These are phyloP conservation scores for Neosilurus hyrtlii DNA, from an alignment of 2,797 vertebrate species.

Conservation along the genomic window DNA sequence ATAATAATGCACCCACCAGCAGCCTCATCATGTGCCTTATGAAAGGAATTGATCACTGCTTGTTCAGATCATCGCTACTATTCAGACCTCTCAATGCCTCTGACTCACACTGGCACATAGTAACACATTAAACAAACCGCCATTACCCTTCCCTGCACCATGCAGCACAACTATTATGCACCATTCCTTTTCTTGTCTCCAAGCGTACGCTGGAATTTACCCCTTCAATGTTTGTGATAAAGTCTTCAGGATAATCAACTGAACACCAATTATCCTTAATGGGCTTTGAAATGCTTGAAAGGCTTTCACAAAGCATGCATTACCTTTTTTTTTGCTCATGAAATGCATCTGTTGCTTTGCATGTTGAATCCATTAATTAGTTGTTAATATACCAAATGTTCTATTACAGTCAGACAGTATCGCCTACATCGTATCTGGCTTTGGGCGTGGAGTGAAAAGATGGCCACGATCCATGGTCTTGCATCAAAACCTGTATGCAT, in stretches of 20 bases:
- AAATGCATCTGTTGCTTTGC: conserved; percentile 23
- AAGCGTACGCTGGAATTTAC: conserved; percentile 32
- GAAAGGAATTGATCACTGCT: conserved; percentile 60
- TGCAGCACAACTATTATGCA: conserved; percentile 28
- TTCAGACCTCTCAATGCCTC: conserved; percentile 57
- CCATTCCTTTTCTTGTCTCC: conserved; percentile 29
- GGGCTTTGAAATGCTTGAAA: conserved; percentile 31
- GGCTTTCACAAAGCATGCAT: background rate
- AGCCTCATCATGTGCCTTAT: conserved; percentile 50
- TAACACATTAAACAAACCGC: conserved; percentile 54
- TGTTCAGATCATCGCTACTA: conserved; percentile 58
- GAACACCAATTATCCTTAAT: conserved; percentile 25
- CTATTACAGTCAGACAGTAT: background rate
- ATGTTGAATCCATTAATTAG: conserved; percentile 16
- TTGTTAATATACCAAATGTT: conserved; percentile 10
- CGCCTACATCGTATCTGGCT: background rate
- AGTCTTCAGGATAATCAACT: conserved; percentile 26
- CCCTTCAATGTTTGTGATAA: conserved; percentile 24
- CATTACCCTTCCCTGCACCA: conserved; percentile 46
- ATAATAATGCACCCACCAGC: conserved; percentile 41
- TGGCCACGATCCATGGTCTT: background rate
- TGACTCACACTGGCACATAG: conserved; percentile 53
- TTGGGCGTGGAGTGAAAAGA: background rate
- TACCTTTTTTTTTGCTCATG: conserved; percentile 13
- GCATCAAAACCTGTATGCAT: background rate